These are phyloP conservation scores for Tauraco erythrolophus DNA, from an alignment of 2,113 vertebrate genomes.

Conservation along the genomic window DNA sequence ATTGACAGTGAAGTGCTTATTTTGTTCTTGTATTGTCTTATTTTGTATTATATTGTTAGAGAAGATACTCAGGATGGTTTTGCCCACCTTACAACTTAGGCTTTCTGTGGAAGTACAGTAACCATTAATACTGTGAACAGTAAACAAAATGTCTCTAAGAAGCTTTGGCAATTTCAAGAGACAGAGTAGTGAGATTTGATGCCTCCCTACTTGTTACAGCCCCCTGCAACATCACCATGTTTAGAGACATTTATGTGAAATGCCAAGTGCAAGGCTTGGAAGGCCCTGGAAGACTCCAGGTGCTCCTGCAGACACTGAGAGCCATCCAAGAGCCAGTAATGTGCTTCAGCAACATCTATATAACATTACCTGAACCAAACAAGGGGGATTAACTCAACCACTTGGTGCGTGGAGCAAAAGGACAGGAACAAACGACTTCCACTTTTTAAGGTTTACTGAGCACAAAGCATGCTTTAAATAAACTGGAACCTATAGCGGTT, in stretches of 20 bases:
- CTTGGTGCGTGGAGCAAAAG: not conserved
- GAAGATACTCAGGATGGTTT: not conserved
- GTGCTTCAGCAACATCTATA: not conserved
- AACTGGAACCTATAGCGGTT: not conserved
- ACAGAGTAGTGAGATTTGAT: not conserved
- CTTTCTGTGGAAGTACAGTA: not conserved
- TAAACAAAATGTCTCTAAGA: not conserved
- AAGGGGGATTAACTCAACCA: not conserved
- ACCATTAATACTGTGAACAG: rapidly evolving
- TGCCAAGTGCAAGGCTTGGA: not conserved
- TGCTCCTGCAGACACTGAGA: not conserved
- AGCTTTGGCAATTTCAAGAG: not conserved
- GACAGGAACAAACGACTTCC: not conserved
- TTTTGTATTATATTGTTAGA: not conserved
- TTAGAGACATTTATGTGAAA: not conserved
- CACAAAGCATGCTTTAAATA: not conserved
- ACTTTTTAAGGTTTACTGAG: not conserved
- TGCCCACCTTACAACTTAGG: not conserved
- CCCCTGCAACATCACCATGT: not conserved
- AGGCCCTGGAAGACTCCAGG: not conserved
- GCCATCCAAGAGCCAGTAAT: not conserved
- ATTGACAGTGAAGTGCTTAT: not conserved
- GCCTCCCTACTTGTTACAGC: not conserved
- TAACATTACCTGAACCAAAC: not conserved
- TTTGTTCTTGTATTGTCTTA: not conserved